These are phyloP conservation scores for Calameuta idolon DNA, from an alignment of 2,888 invertebrate species.

Conservation along the genomic window DNA sequence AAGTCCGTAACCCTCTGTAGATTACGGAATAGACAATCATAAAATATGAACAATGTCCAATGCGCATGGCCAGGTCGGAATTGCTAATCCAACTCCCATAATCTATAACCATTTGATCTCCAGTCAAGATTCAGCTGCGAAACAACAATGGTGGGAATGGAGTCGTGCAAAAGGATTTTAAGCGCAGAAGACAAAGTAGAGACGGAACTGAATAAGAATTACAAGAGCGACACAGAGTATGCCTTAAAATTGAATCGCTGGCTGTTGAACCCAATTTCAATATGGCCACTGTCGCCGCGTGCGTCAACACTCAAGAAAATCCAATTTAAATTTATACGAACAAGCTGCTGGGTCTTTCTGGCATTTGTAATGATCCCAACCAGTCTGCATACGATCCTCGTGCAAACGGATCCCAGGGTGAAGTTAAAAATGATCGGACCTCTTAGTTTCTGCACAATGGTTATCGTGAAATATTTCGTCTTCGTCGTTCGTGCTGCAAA, in stretches of 20 bases:
- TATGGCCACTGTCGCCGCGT: slow-evolving; percentile 19
- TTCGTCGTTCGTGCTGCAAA: slow-evolving; percentile 30
- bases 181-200: no score
- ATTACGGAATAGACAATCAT: no score
- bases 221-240: slow-evolving; percentile 16
- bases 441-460: slow-evolving; percentile 46
- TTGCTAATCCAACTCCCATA: no score
- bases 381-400: neutral
- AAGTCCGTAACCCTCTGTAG: no score
- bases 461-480: slow-evolving; percentile 43
- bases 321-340: neutral
- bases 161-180: no score
- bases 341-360: neutral
- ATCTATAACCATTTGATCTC: no score
- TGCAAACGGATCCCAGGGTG: neutral
- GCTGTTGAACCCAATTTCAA: slow-evolving; percentile 23
- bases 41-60: no score
- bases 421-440: slow-evolving; percentile 46
- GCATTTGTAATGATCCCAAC: neutral
- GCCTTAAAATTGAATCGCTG: slow-evolving; percentile 21
- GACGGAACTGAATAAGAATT: no score
- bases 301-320: neutral
- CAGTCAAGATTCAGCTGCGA: no score
- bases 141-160: no score
- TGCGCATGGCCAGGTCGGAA: no score